Evolutionary conservation across 2,888 invertebrate species (phyloP), one percentile per base, ranked within the genome.

Genomic region (Lampropteryx suffumata): DNA sequence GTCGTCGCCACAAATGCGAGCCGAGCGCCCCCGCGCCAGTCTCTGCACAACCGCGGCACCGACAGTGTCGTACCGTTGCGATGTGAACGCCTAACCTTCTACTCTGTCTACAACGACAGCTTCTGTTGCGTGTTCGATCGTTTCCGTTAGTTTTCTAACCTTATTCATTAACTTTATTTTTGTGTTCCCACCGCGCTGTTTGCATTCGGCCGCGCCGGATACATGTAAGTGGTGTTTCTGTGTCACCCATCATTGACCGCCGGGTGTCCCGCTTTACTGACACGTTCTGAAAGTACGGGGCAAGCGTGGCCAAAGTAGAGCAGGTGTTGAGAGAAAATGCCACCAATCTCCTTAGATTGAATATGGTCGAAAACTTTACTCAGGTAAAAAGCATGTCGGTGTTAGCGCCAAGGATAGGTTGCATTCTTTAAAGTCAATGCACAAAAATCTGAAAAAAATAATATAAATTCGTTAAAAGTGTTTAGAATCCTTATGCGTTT

Each of bases 71-170:
- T 79, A 67, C 86, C 88, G 90, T 69, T 90, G 90, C 85, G 79
- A 90, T 90, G 90, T 90, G 86, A 90, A 88, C 90, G 79, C 76
- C 69, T 80, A 84, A 84, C 69, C 76, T 79, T 69, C 67, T 67
- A 78, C 65, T 76, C 88, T 88, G 90, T 89, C 90, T 82, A 79
- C 50, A 68, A 82, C 86, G 90, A 79, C 89, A 89, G 89, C 83
- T 76, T 81, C 71, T 75, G 76, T 84, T 83, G 69, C 79, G 75
- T 76, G 78, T 73, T 69, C 69, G 63, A 74, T 69, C 62, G 69
- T 77, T 80, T 80, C 63, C 63, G 67, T 83, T 73, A 67, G 65
- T 67, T 76, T 75, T 68, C 57, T 61, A 69, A 65, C 62, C 63
- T 66, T 66, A 69, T 57, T 43, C 17, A 77, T 73, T 79, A 79